phyloP scores from a whole-genome alignment of 1,140 invertebrate species.

The Dreissena polymorpha region DNA sequence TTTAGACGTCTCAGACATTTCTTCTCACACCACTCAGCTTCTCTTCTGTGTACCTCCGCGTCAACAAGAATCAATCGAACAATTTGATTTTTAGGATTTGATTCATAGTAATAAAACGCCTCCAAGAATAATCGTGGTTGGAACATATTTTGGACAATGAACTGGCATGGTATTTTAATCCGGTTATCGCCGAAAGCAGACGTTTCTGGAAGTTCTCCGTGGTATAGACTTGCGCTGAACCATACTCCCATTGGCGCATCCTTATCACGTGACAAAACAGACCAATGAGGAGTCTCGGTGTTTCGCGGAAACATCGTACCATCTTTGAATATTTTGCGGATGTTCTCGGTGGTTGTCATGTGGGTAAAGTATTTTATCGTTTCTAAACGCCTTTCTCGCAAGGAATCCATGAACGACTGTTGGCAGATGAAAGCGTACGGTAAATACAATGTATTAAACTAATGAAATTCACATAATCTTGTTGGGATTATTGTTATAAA shows the following conservation, averaged over 20 bases:
- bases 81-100: conserved; percentile 38
- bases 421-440: neutral
- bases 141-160: conserved; percentile 29
- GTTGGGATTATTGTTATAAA: no score
- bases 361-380: conserved; percentile 25
- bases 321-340: conserved; percentile 32
- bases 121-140: conserved; percentile 29
- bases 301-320: conserved; percentile 23
- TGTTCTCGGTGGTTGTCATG: conserved; percentile 29
- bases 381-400: conserved; percentile 20
- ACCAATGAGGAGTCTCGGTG: conserved; percentile 41
- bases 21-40: conserved; percentile 35
- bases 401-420: conserved; percentile 29
- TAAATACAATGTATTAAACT: no score
- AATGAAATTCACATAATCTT: no score
- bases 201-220: conserved; percentile 15
- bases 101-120: conserved; percentile 45
- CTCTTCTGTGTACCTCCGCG: conserved; percentile 11
- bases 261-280: conserved; percentile 14
- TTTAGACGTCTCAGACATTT: conserved; percentile 28
- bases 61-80: conserved; percentile 41
- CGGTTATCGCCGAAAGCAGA: conserved; percentile 36
- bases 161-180: conserved; percentile 36
- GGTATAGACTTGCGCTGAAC: conserved; percentile 31
- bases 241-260: conserved; percentile 39